A percentile compares a stretch with the other conserved stretches of the same genome.
These are phyloP conservation scores for Sarcoramphus papa DNA, from an alignment of 2,797 vertebrate species.

Conservation along the genomic window DNA sequence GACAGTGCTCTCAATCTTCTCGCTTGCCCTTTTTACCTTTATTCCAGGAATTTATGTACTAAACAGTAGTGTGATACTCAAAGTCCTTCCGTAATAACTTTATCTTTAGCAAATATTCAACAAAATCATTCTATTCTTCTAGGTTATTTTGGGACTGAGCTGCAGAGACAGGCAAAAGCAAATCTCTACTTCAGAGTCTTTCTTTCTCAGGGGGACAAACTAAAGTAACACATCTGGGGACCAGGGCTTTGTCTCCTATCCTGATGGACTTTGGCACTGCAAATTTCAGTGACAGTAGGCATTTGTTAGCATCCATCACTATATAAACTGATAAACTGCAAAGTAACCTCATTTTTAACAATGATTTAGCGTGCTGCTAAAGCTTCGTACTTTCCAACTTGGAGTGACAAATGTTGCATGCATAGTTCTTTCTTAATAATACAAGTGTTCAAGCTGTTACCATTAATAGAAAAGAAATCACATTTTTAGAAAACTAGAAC, in stretches of 20 bases:
- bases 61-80: background rate
- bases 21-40: background rate
- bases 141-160: background rate
- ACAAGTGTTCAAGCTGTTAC: background rate
- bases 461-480: background rate
- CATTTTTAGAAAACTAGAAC: background rate
- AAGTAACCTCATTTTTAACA: background rate
- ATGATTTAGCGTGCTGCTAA: background rate
- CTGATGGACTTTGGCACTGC: background rate
- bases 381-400: background rate
- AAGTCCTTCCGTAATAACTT: background rate
- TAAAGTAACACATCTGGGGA: background rate
- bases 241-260: background rate
- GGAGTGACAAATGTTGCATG: background rate
- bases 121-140: background rate
- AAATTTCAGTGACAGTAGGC: background rate
- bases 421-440: background rate
- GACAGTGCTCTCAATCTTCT: background rate
- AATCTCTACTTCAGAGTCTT: background rate
- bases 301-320: background rate
- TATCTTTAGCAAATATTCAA: background rate
- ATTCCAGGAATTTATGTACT: background rate
- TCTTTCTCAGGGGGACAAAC: background rate
- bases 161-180: background rate
- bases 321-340: background rate